phyloP scores from a whole-genome alignment of 2,113 vertebrate species.

The Cephalopterus ornatus region DNA sequence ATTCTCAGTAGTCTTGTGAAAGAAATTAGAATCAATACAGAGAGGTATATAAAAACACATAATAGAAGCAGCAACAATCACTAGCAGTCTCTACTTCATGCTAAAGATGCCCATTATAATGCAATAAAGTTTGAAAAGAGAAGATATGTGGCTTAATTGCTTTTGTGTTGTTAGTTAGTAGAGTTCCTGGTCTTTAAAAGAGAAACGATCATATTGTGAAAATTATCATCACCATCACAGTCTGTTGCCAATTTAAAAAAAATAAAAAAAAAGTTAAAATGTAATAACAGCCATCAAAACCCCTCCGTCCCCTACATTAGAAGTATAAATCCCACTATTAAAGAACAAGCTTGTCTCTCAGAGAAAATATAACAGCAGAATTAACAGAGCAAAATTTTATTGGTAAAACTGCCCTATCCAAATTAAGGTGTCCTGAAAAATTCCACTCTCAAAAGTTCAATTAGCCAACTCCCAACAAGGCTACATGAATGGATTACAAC shows the following conservation, averaged over 20 bases:
- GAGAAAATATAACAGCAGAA: background rate
- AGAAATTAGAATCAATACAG: background rate
- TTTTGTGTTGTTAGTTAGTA: background rate
- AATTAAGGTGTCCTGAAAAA: background rate
- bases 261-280: background rate
- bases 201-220: background rate
- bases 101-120: background rate
- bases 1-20: background rate
- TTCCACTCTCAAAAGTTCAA: background rate
- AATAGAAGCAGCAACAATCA: background rate
- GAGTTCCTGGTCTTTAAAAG: background rate
- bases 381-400: background rate
- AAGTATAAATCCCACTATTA: background rate
- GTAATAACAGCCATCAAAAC: background rate
- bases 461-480: background rate
- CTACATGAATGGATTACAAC: background rate
- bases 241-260: background rate
- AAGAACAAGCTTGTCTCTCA: background rate
- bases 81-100: background rate
- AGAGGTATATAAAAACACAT: background rate
- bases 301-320: rapidly evolving
- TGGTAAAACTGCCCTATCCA: background rate
- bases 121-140: background rate
- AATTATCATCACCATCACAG: background rate
- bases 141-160: background rate